These are phyloP conservation scores for Neocloeon triangulifer DNA, from an alignment of 1,140 invertebrate genomes.

Conservation along the genomic window DNA sequence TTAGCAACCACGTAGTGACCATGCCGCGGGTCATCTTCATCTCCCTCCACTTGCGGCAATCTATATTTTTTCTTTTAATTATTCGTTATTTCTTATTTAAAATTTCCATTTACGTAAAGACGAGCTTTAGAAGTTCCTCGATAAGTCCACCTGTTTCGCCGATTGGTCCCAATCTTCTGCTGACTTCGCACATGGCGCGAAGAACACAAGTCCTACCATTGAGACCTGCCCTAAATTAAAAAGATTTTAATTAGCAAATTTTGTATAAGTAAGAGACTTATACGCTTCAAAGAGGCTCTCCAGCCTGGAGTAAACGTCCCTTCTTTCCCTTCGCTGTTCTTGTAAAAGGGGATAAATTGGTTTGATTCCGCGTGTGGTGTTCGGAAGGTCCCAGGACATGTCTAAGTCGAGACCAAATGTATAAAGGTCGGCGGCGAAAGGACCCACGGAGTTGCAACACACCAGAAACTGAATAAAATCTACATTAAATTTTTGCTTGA, in stretches of 20 bases:
- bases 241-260: background rate
- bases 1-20: constrained; percentile 37
- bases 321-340: constrained; percentile 1
- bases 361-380: background rate
- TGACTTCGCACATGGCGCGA: constrained; percentile 47
- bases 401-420: constrained; percentile 1
- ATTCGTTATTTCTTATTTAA: too few species aligned
- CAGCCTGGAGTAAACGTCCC: background rate
- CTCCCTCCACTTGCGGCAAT: constrained; percentile 33
- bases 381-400: background rate
- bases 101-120: constrained; percentile 4
- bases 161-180: background rate
- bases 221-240: constrained; percentile 17
- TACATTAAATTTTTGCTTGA: constrained; percentile 1
- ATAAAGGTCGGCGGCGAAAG: constrained; percentile 14
- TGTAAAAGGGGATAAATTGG: background rate
- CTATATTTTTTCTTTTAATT: too few species aligned
- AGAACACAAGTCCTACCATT: constrained; percentile 43
- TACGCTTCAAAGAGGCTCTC: background rate
- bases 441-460: constrained; percentile 31
- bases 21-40: constrained; percentile 36
- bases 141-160: background rate
- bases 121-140: background rate
- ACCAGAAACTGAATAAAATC: constrained; percentile 15
- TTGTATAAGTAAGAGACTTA: background rate